Percentiles rank a stretch among this genome's conserved stretches.
Evolutionary conservation across 53 echinoderm and acorn worm genomes (phyloP).

Genomic region (Arbacia lixula): DNA sequence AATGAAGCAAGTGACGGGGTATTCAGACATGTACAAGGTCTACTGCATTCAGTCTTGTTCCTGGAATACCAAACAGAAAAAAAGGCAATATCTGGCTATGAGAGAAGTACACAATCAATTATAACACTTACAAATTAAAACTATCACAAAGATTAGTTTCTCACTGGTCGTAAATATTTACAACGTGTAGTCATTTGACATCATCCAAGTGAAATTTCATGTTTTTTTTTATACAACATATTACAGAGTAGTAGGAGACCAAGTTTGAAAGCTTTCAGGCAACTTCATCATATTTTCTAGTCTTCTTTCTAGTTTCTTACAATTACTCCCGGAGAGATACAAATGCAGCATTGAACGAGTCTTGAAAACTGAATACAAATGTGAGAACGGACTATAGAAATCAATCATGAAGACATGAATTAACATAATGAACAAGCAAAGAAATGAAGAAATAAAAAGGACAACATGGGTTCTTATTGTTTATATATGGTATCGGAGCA

Average conservation of each 20-base stretch:
- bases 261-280: not conserved
- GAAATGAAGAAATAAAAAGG: not conserved
- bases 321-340: not conserved
- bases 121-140: too few relatives aligned
- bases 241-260: not conserved
- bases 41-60: not conserved
- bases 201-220: slow-evolving; percentile 5
- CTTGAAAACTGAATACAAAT: slow-evolving; percentile 8
- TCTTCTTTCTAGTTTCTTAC: not conserved
- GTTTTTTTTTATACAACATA: not conserved
- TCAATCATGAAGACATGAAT: slow-evolving; percentile 20
- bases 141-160: not conserved
- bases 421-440: slow-evolving; percentile 1
- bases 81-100: slow-evolving; percentile 46
- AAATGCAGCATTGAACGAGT: slow-evolving; percentile 31
- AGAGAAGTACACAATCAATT: not conserved
- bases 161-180: slow-evolving; percentile 7
- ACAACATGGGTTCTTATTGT: too few relatives aligned
- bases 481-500: too few relatives aligned
- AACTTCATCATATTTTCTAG: not conserved
- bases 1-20: slow-evolving; percentile 11
- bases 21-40: not conserved
- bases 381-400: too few relatives aligned
- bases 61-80: slow-evolving; percentile 31
- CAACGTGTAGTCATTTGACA: slow-evolving; percentile 7